Percentiles rank a stretch among this genome's conserved stretches.
These are phyloP conservation scores for Drosophila tani DNA, from an alignment of 1,140 invertebrate species.

Conservation along the genomic window DNA sequence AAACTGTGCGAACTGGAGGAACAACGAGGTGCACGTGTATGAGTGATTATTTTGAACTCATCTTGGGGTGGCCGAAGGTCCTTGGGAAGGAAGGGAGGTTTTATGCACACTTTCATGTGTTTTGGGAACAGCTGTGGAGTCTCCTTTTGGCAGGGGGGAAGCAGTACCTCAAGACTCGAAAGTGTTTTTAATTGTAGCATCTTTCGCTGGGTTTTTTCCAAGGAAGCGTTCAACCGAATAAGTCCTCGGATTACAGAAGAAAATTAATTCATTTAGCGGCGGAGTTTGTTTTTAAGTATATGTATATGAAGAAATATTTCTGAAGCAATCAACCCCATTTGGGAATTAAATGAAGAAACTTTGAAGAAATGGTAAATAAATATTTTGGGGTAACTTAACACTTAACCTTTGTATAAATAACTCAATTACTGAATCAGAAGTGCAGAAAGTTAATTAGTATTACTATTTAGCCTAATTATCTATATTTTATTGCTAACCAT, in stretches of 20 bases:
- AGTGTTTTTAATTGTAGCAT: conserved; percentile 9
- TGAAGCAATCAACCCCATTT: background rate
- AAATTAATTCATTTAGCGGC: background rate
- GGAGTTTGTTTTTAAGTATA: no score
- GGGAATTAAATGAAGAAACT: background rate
- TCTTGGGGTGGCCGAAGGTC: conserved; percentile 11
- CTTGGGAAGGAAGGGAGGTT: background rate
- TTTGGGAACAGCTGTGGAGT: conserved; percentile 12
- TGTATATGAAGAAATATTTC: background rate
- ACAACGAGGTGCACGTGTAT: conserved; percentile 40
- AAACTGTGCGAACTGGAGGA: conserved; percentile 16
- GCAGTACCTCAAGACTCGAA: conserved; percentile 1
- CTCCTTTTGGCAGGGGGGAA: background rate
- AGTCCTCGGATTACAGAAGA: background rate
- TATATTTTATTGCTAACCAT: background rate
- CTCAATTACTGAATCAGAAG: no score
- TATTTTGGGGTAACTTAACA: no score
- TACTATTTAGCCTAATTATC: no score
- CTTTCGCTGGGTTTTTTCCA: background rate
- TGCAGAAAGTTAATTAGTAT: no score
- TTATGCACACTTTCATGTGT: conserved; percentile 8
- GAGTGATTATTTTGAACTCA: conserved; percentile 49
- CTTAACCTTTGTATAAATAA: no score
- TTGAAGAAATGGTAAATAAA: background rate
- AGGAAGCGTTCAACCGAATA: background rate